Evolutionary conservation across 2,888 invertebrate species (phyloP).

Genomic region (Gari tellinella): DNA sequence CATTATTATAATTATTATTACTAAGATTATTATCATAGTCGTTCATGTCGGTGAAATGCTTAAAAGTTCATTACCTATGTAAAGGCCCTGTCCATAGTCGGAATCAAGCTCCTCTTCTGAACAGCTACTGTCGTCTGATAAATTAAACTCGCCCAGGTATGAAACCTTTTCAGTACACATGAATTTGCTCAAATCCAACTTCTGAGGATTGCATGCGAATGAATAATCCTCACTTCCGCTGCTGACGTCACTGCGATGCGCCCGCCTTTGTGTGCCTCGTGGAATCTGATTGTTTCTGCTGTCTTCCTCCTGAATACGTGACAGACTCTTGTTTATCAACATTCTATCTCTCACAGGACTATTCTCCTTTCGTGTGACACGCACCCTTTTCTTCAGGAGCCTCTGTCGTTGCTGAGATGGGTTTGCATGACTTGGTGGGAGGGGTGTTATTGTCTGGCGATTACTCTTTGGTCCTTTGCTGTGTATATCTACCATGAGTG

Average conservation of each 20-base stretch:
- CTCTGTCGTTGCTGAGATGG: too few species aligned
- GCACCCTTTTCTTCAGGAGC: too few species aligned
- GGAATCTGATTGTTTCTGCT: neutral
- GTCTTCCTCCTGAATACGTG: constrained; percentile 12
- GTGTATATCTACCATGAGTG: too few species aligned
- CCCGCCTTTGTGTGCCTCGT: constrained; percentile 17
- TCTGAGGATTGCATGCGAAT: constrained; percentile 1
- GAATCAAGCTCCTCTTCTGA: constrained; percentile 11
- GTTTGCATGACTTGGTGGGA: too few species aligned
- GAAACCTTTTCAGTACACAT: constrained; percentile 55
- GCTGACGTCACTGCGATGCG: constrained; percentile 44
- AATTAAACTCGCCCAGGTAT: constrained; percentile 50
- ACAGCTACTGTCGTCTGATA: constrained; percentile 29
- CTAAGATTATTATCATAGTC: too few species aligned
- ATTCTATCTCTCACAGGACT: neutral
- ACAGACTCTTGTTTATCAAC: constrained; percentile 5
- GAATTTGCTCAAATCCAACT: constrained; percentile 47
- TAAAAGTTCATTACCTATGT: constrained; percentile 41
- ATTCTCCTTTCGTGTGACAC: neutral
- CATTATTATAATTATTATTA: too few species aligned
- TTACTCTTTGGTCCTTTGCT: too few species aligned
- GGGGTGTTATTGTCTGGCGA: too few species aligned
- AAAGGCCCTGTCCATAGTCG: constrained; percentile 41
- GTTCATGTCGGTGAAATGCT: too few species aligned
- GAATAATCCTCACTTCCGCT: constrained; percentile 45